A percentile compares a stretch with the other conserved stretches of the same genome.
Conservation (phyloP, 2,888 invertebrate genomes). For the Andrena marginata region DNA sequence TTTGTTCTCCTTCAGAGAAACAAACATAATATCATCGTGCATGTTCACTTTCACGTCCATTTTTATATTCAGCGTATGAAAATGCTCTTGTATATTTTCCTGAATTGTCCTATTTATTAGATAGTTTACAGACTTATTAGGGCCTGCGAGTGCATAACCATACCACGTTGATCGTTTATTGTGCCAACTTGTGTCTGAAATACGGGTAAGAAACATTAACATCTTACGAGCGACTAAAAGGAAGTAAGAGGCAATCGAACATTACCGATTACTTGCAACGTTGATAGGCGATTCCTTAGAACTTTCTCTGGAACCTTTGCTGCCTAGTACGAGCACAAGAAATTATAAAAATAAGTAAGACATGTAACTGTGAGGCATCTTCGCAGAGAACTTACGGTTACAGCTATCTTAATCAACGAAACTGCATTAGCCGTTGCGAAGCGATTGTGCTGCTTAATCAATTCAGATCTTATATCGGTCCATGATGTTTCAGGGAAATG, state of each 20-base stretch:
- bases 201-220: neutral
- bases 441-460: constrained; percentile 72
- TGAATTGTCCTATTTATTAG: constrained; percentile 61
- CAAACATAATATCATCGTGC: constrained; percentile 71
- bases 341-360: constrained; percentile 11
- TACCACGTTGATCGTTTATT: constrained; percentile 75
- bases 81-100: constrained; percentile 61
- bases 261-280: constrained; percentile 77
- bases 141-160: constrained; percentile 65
- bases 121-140: neutral
- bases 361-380: neutral
- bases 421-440: constrained; percentile 72
- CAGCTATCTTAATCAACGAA: constrained; percentile 65
- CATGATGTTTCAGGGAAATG: constrained; percentile 79
- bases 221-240: neutral
- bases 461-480: constrained; percentile 66
- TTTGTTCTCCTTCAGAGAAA: constrained; percentile 67
- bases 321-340: constrained; percentile 62
- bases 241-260: neutral
- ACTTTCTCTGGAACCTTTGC: constrained; percentile 57
- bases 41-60: constrained; percentile 65
- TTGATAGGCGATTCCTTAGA: constrained; percentile 71
- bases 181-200: constrained; percentile 79
- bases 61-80: constrained; percentile 57
- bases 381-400: constrained; percentile 70